Evolutionary conservation across 2,113 vertebrate species (phyloP), one percentile per base, ranked within the genome.

Genomic region (Procapra przewalskii): DNA sequence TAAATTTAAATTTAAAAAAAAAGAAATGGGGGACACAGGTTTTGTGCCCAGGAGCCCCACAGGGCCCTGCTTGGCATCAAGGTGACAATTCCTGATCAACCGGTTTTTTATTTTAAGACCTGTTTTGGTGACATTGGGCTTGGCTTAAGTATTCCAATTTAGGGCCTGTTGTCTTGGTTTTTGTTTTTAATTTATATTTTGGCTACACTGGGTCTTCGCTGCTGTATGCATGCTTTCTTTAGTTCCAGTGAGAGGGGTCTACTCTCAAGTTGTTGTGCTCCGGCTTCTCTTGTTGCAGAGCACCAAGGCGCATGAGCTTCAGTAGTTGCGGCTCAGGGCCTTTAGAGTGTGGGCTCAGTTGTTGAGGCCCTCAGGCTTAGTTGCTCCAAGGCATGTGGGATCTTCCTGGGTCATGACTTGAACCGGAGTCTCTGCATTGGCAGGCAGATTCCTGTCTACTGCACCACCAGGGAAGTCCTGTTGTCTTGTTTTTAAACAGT

Each of bases 231-330:
- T 19, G 67, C 19, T 71, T 23, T 23, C n/a, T 71, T 36, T 40
- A 71, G 67, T 23, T 71, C 9, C 67, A 6, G 67, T 5, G 67
- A 23, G n/a, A 3, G 67, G n/a, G 2, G 9, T 71, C n/a, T 71
- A 6, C n/a, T 71, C 67, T 71, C 1, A 10, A 71, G 67, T 40
- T 71, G n/a, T 5, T 17, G 9, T 36, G 64, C 19, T 71, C 4
- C 1, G 64, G 64, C 64, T 36, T 71, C 9, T 36, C 19, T 23
- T 71, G 19, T 12, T 36, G n/a, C n/a, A 36, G 64, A 71, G 64
- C n/a, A 6, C 17, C 0, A 0, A 71, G n/a, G n/a, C 4, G 0
- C 5, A 0, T 12, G 67, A 71, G 19, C 67, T 40, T 71, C 67
- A 11, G n/a, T 12, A 40, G 10, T 12, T 23, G n/a, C 0, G 5